Conservation (phyloP, 2,888 invertebrate species). For the Carpatolechia fugitivella region DNA sequence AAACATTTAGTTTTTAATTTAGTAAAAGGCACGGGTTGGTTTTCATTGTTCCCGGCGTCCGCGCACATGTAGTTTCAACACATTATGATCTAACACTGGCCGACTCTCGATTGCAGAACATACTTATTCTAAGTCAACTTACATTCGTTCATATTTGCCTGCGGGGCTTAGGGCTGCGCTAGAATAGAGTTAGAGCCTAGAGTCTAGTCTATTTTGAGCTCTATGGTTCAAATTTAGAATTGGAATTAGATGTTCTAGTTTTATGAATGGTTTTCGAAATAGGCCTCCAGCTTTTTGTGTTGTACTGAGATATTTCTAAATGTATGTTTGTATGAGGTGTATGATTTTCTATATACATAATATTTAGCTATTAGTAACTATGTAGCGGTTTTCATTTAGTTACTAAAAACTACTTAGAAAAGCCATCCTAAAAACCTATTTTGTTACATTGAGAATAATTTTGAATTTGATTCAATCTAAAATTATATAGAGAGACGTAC, state of each 20-base stretch:
- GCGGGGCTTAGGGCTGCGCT: conserved; percentile 74
- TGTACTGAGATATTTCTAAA: background rate
- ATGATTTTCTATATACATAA: background rate
- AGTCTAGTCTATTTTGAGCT: background rate
- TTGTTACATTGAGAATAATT: too few relatives aligned
- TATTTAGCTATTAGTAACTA: too few relatives aligned
- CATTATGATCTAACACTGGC: conserved; percentile 80
- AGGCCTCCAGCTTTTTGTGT: background rate
- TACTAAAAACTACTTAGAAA: too few relatives aligned
- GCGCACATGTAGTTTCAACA: conserved; percentile 77
- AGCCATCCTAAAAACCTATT: too few relatives aligned
- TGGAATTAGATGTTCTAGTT: conserved; percentile 17
- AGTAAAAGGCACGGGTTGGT: conserved; percentile 44
- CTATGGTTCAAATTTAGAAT: conserved; percentile 17
- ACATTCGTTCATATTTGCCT: conserved; percentile 81
- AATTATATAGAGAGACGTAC: too few relatives aligned
- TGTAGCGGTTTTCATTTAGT: too few relatives aligned
- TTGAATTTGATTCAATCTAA: too few relatives aligned
- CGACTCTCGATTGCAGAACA: conserved; percentile 77
- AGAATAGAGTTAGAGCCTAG: conserved; percentile 37
- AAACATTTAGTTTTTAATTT: conserved; percentile 32
- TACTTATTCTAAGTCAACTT: conserved; percentile 80
- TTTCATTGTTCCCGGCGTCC: conserved; percentile 67
- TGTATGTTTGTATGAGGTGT: background rate
- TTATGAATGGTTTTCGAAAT: conserved; percentile 20